These are phyloP conservation scores for Gisinianus flammeolus DNA, from an alignment of 2,888 invertebrate genomes.

Conservation along the genomic window DNA sequence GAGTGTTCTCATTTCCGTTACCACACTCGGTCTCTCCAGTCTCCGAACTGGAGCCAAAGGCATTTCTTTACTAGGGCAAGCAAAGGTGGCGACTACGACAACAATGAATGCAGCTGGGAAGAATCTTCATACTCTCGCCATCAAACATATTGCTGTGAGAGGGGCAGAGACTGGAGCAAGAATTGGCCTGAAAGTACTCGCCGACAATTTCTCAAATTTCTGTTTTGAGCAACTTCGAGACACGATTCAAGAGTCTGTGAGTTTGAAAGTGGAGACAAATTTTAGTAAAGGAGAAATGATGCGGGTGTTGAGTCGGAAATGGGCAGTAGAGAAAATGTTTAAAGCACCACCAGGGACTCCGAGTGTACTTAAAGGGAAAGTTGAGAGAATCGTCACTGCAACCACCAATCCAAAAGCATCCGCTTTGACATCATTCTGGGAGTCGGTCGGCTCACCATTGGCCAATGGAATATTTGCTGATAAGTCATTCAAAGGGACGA, in stretches of 20 bases:
- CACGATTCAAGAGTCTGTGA: not conserved
- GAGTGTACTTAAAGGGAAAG: not conserved
- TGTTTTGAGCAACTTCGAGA: constrained; percentile 23
- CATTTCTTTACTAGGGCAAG: not conserved
- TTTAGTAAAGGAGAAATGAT: not conserved
- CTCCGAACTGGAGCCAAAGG: constrained; percentile 38
- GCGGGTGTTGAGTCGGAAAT: not conserved
- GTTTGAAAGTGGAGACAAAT: not conserved
- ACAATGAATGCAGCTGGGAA: constrained; percentile 17
- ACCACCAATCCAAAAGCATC: constrained; percentile 15
- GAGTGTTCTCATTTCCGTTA: constrained; percentile 37
- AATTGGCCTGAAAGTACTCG: constrained; percentile 18
- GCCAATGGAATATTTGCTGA: constrained; percentile 21
- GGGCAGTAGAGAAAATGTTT: not conserved
- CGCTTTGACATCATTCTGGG: constrained; percentile 22
- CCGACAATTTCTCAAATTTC: constrained; percentile 17
- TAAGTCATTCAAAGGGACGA: constrained; percentile 13
- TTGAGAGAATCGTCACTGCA: not conserved
- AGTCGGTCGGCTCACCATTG: constrained; percentile 21
- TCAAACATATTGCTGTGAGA: constrained; percentile 19
- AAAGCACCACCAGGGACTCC: not conserved
- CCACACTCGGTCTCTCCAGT: constrained; percentile 34
- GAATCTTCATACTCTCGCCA: constrained; percentile 9
- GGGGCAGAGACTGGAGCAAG: constrained; percentile 15
- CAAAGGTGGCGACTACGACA: constrained; percentile 8